Base-by-base conservation (phyloP, 1,140 invertebrate species). In the Eupristina koningsbergeri region DNA sequence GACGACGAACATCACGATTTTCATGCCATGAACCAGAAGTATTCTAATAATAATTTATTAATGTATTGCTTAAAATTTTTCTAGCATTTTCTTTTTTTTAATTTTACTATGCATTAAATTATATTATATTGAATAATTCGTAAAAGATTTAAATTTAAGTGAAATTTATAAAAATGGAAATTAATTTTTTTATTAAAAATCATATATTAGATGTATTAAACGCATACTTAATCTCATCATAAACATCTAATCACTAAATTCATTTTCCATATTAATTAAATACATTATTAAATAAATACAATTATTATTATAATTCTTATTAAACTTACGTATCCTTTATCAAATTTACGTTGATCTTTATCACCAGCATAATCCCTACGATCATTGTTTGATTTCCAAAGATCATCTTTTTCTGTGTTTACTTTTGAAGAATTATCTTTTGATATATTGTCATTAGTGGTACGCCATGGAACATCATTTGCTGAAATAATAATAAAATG, bases 311-410 rank as follows among this genome's bases (percentile, higher is more conserved):
- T 5, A 67, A 67, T 71, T 71, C 29, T 22, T 5, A 22, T 41
- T 45, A 36, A 34, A 36, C 74, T 76, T 58, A 76, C 15, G 31
- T 58, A 58, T 76, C 50, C 74, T 61, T 76, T 76, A 26, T 76
- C 74, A 61, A 58, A 76, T 76, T 61, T 76, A 50, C 74, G 47
- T 36, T 61, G 74, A 39, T 76, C 74, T 36, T 76, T 76, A 29
- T 76, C 74, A 36, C 31, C 22, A 36, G 47, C 0, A 31, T 26
- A 76, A 36, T 76, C 74, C n/a, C 74, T 53, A 3, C 74, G 74
- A 39, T 76, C 74, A 36, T 45, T 58, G 29, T 31, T 53, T 31
- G 50, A 11, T 39, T 76, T 76, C 50, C 47, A 58, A 36, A 58
- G 39, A 17, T 75, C 74, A 50, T 76, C 74, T 61, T 76, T 76